A percentile compares a stretch with the other conserved stretches of the same genome.
Conservation (phyloP, 1,140 invertebrate species). For the Tribolium castaneum region DNA sequence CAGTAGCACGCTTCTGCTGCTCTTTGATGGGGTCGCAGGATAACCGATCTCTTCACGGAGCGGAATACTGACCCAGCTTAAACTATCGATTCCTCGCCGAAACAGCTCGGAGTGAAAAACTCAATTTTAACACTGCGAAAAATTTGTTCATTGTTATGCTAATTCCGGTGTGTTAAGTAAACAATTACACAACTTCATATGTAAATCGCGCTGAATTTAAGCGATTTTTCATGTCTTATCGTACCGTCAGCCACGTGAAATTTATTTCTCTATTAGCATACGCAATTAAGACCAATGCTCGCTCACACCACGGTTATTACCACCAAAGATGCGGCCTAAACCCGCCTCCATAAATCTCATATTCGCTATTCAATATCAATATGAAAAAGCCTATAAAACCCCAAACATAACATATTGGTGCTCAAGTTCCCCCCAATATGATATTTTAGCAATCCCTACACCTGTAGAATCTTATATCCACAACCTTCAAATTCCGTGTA, state of each 20-base stretch:
- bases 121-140: not conserved
- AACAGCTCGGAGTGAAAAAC: not conserved
- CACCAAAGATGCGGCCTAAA: not conserved
- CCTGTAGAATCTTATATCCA: constrained; percentile 56
- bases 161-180: constrained; percentile 8
- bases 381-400: constrained; percentile 54
- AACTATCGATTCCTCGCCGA: no score
- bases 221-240: constrained; percentile 43
- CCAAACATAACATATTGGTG: constrained; percentile 53
- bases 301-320: not conserved
- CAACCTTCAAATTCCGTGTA: constrained; percentile 4
- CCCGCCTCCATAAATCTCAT: constrained; percentile 46
- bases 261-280: constrained; percentile 23
- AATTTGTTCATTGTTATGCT: constrained; percentile 19
- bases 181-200: constrained; percentile 37
- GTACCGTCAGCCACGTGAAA: constrained; percentile 9
- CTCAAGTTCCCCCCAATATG: constrained; percentile 56
- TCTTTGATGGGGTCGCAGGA: constrained; percentile 38
- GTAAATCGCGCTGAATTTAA: constrained; percentile 24
- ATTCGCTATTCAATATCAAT: constrained; percentile 54
- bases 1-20: constrained; percentile 39
- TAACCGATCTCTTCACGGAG: constrained; percentile 7
- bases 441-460: constrained; percentile 57
- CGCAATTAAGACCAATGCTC: not conserved
- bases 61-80: constrained; percentile 8